Percentiles rank a stretch among this genome's conserved stretches.
Evolutionary conservation across 2,797 vertebrate species (phyloP).

Genomic region (Falco novaeseelandiae): DNA sequence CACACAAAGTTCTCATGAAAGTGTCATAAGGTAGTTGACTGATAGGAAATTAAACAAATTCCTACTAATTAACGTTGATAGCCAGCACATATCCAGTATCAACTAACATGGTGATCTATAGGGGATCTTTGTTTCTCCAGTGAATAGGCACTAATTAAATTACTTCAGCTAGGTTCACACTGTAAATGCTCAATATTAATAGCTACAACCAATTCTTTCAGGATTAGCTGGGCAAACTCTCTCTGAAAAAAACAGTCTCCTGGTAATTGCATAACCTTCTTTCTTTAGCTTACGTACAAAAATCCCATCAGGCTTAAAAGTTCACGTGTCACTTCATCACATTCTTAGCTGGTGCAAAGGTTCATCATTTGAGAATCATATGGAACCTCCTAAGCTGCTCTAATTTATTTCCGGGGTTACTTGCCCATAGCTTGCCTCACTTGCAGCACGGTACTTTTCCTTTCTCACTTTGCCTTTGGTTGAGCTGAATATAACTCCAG

Average conservation of each 20-base stretch:
- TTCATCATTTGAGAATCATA: neutral
- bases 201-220: neutral
- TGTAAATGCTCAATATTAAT: neutral
- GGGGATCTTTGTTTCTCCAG: neutral
- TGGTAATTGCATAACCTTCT: neutral
- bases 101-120: neutral
- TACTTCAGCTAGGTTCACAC: neutral
- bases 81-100: neutral
- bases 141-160: neutral
- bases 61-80: neutral
- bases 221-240: neutral
- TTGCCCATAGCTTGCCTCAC: accelerated
- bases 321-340: neutral
- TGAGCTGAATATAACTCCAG: neutral
- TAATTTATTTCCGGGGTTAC: neutral
- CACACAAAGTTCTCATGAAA: neutral
- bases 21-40: neutral
- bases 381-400: neutral
- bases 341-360: neutral
- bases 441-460: neutral
- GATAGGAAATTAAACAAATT: neutral
- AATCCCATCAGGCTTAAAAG: neutral
- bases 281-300: neutral
- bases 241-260: neutral
- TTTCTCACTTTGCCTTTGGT: neutral